Evolutionary conservation across 2,797 vertebrate genomes (phyloP).

Genomic region (Lepilemur ruficaudatus): DNA sequence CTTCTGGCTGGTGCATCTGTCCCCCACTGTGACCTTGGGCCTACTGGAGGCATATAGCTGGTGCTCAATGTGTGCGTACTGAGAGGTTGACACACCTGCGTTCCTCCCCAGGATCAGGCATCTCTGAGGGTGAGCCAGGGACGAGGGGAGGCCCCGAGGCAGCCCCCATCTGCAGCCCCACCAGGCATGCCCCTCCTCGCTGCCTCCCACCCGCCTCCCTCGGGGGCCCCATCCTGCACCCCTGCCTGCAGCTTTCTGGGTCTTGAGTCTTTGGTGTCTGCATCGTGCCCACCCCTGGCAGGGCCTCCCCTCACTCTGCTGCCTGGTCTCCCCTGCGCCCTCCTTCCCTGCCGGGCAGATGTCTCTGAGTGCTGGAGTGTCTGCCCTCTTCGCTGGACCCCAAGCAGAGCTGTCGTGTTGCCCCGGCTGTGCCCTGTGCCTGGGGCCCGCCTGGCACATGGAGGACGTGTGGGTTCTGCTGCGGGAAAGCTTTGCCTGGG

Average conservation of each 20-base stretch:
- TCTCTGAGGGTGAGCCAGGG: neutral
- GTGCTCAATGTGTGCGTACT: neutral
- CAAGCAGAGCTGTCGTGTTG: rapidly evolving
- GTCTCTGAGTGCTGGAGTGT: rapidly evolving
- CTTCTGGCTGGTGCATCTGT: neutral
- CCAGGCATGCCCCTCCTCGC: neutral
- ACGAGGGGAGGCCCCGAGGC: neutral
- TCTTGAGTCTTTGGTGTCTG: rapidly evolving
- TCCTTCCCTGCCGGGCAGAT: rapidly evolving
- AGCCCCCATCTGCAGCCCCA: neutral
- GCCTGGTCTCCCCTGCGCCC: too few species aligned
- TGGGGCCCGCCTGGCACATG: rapidly evolving
- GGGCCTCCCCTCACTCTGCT: too few species aligned
- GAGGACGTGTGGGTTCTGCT: too few species aligned
- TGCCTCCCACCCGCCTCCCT: neutral
- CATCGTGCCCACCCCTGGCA: neutral
- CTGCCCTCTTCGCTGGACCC: rapidly evolving
- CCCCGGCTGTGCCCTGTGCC: rapidly evolving
- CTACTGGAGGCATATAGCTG: neutral
- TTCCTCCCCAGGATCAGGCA: too few species aligned
- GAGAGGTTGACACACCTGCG: rapidly evolving
- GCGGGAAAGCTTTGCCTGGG: neutral
- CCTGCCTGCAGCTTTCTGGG: neutral
- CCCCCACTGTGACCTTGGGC: neutral
- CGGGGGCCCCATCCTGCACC: rapidly evolving